These are phyloP conservation scores for Magallana angulata DNA, from an alignment of 1,140 invertebrate genomes.

Conservation along the genomic window DNA sequence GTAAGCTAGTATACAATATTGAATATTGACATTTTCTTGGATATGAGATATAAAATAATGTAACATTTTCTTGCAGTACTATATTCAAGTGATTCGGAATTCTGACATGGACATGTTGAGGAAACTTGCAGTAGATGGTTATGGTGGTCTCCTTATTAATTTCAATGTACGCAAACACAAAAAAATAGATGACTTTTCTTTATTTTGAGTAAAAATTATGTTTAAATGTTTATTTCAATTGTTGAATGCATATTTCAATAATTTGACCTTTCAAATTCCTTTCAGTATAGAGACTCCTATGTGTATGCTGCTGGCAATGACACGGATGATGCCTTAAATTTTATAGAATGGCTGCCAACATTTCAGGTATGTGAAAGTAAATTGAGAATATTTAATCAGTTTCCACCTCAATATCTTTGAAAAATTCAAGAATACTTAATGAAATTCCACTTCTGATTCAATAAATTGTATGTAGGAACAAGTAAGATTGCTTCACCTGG, in stretches of 20 bases:
- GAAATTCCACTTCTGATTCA: too few relatives aligned
- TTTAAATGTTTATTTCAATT: too few relatives aligned
- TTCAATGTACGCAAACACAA: constrained; percentile 63
- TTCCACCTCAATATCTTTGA: too few relatives aligned
- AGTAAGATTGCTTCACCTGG: constrained; percentile 22
- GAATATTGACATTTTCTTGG: too few relatives aligned
- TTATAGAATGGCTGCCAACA: constrained; percentile 61
- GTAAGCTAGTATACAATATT: too few relatives aligned
- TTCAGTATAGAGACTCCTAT: constrained; percentile 68
- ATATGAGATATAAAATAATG: too few relatives aligned
- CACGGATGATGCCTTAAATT: constrained; percentile 62
- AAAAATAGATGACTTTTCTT: neutral
- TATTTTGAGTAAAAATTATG: too few relatives aligned
- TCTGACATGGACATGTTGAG: constrained; percentile 62
- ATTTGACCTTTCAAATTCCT: neutral
- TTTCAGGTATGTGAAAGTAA: constrained; percentile 54
- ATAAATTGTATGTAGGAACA: neutral
- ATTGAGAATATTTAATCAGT: too few relatives aligned
- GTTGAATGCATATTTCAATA: too few relatives aligned
- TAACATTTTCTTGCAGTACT: constrained; percentile 54
- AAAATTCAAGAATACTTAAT: too few relatives aligned
- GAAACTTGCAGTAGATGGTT: constrained; percentile 61
- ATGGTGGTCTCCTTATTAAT: constrained; percentile 67
- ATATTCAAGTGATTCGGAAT: constrained; percentile 60
- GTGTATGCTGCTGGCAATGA: constrained; percentile 72